Base-by-base conservation (phyloP, 2,113 vertebrate genomes). In the Clupea harengus region DNA sequence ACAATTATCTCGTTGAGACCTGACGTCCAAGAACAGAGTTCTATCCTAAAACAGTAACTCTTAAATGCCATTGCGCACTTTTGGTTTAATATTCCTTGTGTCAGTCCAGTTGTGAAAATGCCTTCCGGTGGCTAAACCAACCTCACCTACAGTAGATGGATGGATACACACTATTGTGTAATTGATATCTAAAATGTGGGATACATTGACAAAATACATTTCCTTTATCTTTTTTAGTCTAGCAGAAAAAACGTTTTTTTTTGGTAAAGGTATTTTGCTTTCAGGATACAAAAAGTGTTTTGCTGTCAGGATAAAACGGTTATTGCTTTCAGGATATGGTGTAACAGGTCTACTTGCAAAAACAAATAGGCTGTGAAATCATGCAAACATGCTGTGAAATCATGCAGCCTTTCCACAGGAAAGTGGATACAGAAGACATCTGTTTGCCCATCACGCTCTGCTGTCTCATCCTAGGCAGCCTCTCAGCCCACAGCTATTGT, bases 401-500 rank as follows among this genome's bases (percentile, higher is more conserved):
- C 47, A 49, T 49, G 47, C 47, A 49, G 47, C 13, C 17, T 54
- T 54, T 54, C 17, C 2, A 54, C 15, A 78, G 28, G 8, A 78
- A 78, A 39, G 28, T 39, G 72, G 72, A 78, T 6, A 32, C 11
- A 32, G 25, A 75, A 39, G 32, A 39, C 32, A 78, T 11, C 72
- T 78, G 72, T 39, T 28, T 78, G 28, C 28, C 72, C 72, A 78
- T 39, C 72, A 39, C 39, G 39, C 39, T 39, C 20, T n/a, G 15
- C 1, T 44, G 72, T 17, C 11, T 39, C 32, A 44, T 78, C 28
- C 32, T 32, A 28, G 1, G 5, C 72, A 3, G 25, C 3, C 67
- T 39, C 67, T 28, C 28, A 15, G 28, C 72, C 72, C 72, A 78
- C 72, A 78, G 72, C 72, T 78, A 44, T 78, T 78, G 72, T 78